Conservation (phyloP, 2,797 vertebrate genomes). For the Apodemus agrarius region DNA sequence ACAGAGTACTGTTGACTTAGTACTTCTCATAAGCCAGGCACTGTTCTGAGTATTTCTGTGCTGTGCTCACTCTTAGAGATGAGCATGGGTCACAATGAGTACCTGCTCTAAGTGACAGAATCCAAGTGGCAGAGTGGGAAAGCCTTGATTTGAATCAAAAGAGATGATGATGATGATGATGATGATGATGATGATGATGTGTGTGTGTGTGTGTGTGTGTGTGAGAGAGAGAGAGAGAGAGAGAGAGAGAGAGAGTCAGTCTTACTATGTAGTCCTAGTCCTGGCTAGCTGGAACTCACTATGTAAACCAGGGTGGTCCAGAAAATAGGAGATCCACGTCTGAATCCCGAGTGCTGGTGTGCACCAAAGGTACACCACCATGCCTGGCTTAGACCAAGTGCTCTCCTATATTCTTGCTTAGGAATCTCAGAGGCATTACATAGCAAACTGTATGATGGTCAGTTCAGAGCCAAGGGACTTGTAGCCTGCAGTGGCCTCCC, state of each 20-base stretch:
- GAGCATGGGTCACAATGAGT: neutral
- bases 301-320: neutral
- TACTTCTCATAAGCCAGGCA: neutral
- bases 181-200: neutral
- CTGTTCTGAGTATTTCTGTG: neutral
- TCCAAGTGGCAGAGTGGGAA: neutral
- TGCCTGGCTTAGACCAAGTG: neutral
- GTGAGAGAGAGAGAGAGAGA: neutral
- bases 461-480: neutral
- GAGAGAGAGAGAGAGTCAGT: too few relatives aligned
- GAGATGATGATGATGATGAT: neutral
- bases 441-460: neutral
- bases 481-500: neutral
- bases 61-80: neutral
- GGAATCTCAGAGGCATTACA: neutral
- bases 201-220: neutral
- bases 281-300: neutral
- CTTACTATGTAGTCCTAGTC: neutral
- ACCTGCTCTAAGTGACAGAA: neutral
- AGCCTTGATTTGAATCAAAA: neutral
- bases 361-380: neutral
- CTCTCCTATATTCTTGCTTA: neutral
- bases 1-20: neutral
- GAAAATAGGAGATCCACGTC: neutral
- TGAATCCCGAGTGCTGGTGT: neutral